Evolutionary conservation across 2,797 vertebrate genomes (phyloP), one percentile per base, ranked within the genome.

Genomic region (Danionella dracula): DNA sequence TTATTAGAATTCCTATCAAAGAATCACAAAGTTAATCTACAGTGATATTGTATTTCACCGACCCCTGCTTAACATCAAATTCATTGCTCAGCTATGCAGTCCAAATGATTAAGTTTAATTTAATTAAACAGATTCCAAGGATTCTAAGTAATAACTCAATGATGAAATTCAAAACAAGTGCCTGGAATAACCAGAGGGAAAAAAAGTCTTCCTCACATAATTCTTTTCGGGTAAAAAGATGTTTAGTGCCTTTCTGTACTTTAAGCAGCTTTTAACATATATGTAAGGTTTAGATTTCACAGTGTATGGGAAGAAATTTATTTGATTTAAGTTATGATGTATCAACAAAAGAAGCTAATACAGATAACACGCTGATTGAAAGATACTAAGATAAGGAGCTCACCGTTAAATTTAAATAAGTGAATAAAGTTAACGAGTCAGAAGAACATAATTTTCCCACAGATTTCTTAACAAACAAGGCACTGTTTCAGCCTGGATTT

Each of bases 91-190:
- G 7, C 20, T 2, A 45, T 34, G 59, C 46, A 56, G 40, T 55
- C 67, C 66, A 48, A 46, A 66, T 59, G 56, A 73, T 57, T 50
- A 76, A 48, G 55, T 66, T 31, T 2, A 75, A 74, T 71, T 64
- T 37, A 61, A 72, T 69, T 66, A 35, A 19, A 70, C 64, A 68
- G 38, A 77, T 61, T 62, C 45, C 15, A 51, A 42, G 59, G 56
- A 66, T 76, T 73, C 71, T 74, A 72, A 66, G n/a, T n/a, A n/a
- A n/a, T 73, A 31, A 71, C 78, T 78, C 51, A 13, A 46, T 45
- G 11, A 31, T 61, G 23, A 71, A 51, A n/a, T n/a, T n/a, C n/a
- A n/a, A n/a, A 59, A 64, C 32, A 68, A 72, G 75, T 46, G 41
- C 29, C 66, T 50, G 35, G 32, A 40, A 68, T 59, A 27, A 44